Evolutionary conservation across 1,140 invertebrate genomes (phyloP), one percentile per base, ranked within the genome.

Genomic region (Drosophila persimilis): DNA sequence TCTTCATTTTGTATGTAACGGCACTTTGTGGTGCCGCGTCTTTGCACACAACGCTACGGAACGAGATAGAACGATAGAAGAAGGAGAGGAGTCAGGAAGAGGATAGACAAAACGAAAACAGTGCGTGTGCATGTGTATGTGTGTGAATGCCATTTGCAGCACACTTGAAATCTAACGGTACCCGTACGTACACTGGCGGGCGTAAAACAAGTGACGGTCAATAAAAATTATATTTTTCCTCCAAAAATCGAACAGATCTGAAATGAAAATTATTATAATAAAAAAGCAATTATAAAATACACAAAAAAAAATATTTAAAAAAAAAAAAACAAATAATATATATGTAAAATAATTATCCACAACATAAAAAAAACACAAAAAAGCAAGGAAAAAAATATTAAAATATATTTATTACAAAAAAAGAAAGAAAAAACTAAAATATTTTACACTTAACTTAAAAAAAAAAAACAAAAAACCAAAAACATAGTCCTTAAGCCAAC

Each of bases 181-280:
- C 59, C 4, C 24, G 24, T 85, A 51, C 41, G 48, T 51, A 84
- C 80, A 85, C 66, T 85, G 47, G 62, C 56, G 62, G 59, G 60
- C 55, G 45, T 56, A 29, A 8, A 41, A 8, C 41, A 53, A 61
- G 50, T 66, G 35, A 60, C 64, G 52, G 31, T 44, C 45, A 44
- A 15, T 26, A 24, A 24, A 46, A 13, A 39, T 39, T 35, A 11
- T 11, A 11, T 35, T 11, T 35, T 11, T 35, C 9, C 31, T 11
- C 60, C 20, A 15, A n/a, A 66, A 31, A 59, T 41, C 51, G 24
- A 45, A 59, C 22, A 15, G 47, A 60, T 62, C 51, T 56, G 39
- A 65, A 78, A 48, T 62, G 47, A 66, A 72, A 43, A 44, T 17
- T 43, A 75, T 15, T 65, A 43, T 66, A 39, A 67, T 41, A 65